Evolutionary conservation across 2,888 invertebrate genomes (phyloP).

Genomic region (Apoda limacodes): DNA sequence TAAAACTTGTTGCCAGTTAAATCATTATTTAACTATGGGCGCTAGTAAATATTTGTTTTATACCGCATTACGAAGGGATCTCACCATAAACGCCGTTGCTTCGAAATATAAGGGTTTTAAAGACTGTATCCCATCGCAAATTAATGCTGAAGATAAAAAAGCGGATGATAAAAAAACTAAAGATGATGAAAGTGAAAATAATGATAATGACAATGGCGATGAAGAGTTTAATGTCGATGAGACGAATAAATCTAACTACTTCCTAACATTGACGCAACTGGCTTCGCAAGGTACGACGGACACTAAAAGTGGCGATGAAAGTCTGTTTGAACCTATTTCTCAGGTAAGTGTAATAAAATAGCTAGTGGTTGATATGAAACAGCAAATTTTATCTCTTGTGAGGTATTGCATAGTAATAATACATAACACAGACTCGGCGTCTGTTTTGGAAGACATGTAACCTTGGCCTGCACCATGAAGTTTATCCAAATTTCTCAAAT

Average conservation of each 20-base stretch:
- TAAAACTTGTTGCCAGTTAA: slow-evolving; percentile 84
- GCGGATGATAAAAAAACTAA: slow-evolving; percentile 23
- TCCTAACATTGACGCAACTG: slow-evolving; percentile 77
- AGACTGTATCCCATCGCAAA: slow-evolving; percentile 23
- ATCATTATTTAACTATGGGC: slow-evolving; percentile 75
- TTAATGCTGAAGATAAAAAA: slow-evolving; percentile 19
- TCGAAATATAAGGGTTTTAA: slow-evolving; percentile 53
- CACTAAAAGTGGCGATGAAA: slow-evolving; percentile 31
- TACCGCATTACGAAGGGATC: slow-evolving; percentile 70
- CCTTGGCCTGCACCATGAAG: too few relatives aligned
- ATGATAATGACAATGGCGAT: slow-evolving; percentile 25
- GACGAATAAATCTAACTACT: slow-evolving; percentile 72
- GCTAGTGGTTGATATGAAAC: too few relatives aligned
- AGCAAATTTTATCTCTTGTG: too few relatives aligned
- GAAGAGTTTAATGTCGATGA: slow-evolving; percentile 45
- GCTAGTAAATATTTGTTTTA: slow-evolving; percentile 73
- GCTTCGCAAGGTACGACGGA: slow-evolving; percentile 25
- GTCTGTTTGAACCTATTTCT: slow-evolving; percentile 72
- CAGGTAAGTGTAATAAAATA: too few relatives aligned
- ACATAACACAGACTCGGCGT: too few relatives aligned
- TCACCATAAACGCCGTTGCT: slow-evolving; percentile 69
- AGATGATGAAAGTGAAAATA: slow-evolving; percentile 20
- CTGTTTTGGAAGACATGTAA: too few relatives aligned
- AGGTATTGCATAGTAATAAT: too few relatives aligned
- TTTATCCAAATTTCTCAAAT: too few relatives aligned